Conservation (phyloP, 2,797 vertebrate species). For the Phataginus tricuspis region DNA sequence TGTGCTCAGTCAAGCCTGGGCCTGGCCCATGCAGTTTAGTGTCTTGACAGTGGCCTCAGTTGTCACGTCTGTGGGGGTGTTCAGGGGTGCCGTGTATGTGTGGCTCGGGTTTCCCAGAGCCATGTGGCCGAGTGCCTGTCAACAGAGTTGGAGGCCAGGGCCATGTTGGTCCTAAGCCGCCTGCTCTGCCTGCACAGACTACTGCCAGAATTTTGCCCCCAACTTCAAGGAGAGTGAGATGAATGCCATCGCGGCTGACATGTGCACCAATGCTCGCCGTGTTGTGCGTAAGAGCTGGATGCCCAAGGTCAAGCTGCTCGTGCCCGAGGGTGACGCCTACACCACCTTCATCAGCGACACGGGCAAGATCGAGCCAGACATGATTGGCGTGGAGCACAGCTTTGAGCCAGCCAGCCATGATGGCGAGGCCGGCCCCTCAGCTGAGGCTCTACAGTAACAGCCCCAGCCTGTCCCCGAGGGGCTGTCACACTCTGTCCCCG, state of each 20-base stretch:
- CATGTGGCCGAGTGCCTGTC: fast-evolving
- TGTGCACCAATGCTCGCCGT: constrained; percentile 97
- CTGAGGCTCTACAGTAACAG: constrained; percentile 84
- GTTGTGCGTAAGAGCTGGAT: constrained; percentile 98
- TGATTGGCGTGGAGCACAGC: constrained; percentile 87
- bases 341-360: constrained; percentile 92
- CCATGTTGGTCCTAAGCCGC: not conserved
- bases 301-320: constrained; percentile 95
- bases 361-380: constrained; percentile 92
- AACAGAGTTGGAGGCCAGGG: fast-evolving
- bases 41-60: not conserved
- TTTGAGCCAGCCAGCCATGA: constrained; percentile 90
- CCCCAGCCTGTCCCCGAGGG: not conserved
- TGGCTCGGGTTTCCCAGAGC: too few relatives aligned
- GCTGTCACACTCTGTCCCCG: constrained; percentile 5
- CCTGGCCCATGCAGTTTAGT: not conserved
- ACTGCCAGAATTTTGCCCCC: constrained; percentile 98
- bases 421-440: constrained; percentile 82
- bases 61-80: not conserved
- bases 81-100: not conserved
- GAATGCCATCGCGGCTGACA: constrained; percentile 97
- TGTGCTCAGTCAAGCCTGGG: not conserved
- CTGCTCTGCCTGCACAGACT: constrained; percentile 86
- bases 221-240: constrained; percentile 99
- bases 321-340: constrained; percentile 94